A percentile compares a stretch with the other conserved stretches of the same genome.
Conservation (phyloP, 1,140 invertebrate genomes). For the Neomicropteryx cornuta region DNA sequence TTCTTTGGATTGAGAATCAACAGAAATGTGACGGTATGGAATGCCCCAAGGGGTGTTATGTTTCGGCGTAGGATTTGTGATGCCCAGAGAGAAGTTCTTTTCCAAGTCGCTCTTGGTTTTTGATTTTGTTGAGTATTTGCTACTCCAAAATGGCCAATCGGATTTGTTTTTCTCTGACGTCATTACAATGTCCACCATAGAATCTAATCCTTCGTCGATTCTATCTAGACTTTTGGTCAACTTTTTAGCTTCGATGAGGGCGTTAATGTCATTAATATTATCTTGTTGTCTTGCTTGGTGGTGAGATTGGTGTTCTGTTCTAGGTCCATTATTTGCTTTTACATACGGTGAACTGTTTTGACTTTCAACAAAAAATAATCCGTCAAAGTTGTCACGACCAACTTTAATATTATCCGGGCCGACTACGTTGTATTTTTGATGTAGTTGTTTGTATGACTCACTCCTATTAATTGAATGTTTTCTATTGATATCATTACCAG, state of each 20-base stretch:
- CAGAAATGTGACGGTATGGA: no score
- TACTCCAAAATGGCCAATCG: slow-evolving; percentile 33
- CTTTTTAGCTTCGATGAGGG: slow-evolving; percentile 40
- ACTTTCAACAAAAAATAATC: slow-evolving; percentile 29
- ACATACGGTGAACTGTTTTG: slow-evolving; percentile 26
- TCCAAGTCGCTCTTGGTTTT: slow-evolving; percentile 34
- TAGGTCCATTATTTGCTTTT: no score
- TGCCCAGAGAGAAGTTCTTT: no score
- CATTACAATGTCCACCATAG: slow-evolving; percentile 59
- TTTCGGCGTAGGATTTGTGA: no score
- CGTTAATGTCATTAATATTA: slow-evolving; percentile 38
- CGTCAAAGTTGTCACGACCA: slow-evolving; percentile 34
- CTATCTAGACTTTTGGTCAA: slow-evolving; percentile 67
- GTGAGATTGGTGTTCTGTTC: slow-evolving; percentile 22
- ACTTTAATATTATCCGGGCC: slow-evolving; percentile 17
- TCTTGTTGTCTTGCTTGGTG: slow-evolving; percentile 20
- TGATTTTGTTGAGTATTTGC: slow-evolving; percentile 33
- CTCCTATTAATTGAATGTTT: slow-evolving; percentile 33
- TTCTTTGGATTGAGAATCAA: no score
- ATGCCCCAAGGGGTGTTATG: no score
- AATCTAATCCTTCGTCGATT: slow-evolving; percentile 62
- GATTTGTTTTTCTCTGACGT: slow-evolving; percentile 38
- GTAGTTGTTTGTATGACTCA: slow-evolving; percentile 36
- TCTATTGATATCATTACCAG: slow-evolving; percentile 24
- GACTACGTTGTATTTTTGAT: slow-evolving; percentile 28